phyloP scores from a whole-genome alignment of 2,888 invertebrate genomes.

The Pterostichus madidus region DNA sequence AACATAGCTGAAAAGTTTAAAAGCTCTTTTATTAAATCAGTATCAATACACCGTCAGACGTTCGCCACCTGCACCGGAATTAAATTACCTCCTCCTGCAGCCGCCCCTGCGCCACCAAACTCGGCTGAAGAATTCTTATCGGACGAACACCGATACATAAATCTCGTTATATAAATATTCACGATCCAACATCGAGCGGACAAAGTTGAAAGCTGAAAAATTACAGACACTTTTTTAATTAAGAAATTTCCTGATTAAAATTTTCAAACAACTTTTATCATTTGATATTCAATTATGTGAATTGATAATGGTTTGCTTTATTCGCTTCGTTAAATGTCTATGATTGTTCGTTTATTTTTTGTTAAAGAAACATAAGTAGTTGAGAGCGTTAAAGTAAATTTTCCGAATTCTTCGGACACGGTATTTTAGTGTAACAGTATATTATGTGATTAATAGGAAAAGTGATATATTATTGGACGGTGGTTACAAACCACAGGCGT shows the following conservation, averaged over 20 bases:
- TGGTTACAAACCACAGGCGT: too few species aligned
- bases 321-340: constrained; percentile 25
- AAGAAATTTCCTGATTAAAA: constrained; percentile 66
- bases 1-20: constrained; percentile 57
- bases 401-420: too few species aligned
- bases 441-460: too few species aligned
- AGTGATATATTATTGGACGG: too few species aligned
- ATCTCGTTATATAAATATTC: constrained; percentile 60
- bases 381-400: too few species aligned
- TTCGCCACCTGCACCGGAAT: constrained; percentile 50
- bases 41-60: constrained; percentile 49
- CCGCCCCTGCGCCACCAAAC: not conserved
- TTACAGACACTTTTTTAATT: constrained; percentile 65
- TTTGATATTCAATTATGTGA: constrained; percentile 57
- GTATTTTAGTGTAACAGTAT: too few species aligned
- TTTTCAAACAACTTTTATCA: constrained; percentile 61
- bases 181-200: constrained; percentile 7
- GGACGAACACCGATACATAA: constrained; percentile 41
- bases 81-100: constrained; percentile 49
- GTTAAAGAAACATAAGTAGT: too few species aligned
- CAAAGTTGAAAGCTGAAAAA: constrained; percentile 63
- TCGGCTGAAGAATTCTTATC: constrained; percentile 30
- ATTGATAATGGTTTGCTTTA: constrained; percentile 47
- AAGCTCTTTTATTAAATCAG: constrained; percentile 59
- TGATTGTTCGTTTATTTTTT: not conserved